Base-by-base conservation (phyloP, 2,888 invertebrate genomes). In the Apeira syringaria region DNA sequence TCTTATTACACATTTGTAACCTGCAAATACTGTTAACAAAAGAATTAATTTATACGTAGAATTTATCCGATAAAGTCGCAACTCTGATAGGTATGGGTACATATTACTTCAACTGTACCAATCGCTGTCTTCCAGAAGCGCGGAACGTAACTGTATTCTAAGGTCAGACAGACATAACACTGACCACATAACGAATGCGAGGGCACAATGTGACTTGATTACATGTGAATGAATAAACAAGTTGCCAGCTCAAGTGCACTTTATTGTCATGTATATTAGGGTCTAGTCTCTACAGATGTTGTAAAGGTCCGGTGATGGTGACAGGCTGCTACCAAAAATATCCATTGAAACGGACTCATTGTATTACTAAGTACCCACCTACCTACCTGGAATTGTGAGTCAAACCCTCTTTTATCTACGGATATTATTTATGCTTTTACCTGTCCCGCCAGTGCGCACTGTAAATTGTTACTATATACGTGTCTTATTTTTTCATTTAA, bases 181-280 rank as follows among this genome's bases (percentile, higher is more conserved):
- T 50, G 52, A 50, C 53, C 47, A 44, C 37, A 44, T 44, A 34
- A 44, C 33, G 25, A 44, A 44, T 44, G 37, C 37, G 38, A 44
- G 20, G 57, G 53, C 50, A 71, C 71, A 73, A 71, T 70, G 56
- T 52, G 53, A 61, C 64, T 62, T 68, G 65, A 74, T 74, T 69
- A 62, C 56, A 68, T 69, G 59, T 61, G 61, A 73, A 69, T 71
- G 65, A 66, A 70, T 67, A 67, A 64, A 70, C 57, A 68, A 71
- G 60, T 64, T 47, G 53, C 56, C 47, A 56, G 54, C 64, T 67
- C 67, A 68, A 74, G 66, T 74, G 67, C 59, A 64, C 65, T 61
- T 52, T 70, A 69, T 72, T 74, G 58, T 66, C 56, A 73, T 71
- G 69, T 49, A 65, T 61, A 60, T 68, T 62, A 62, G 56, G 45